Base-by-base conservation (phyloP, 2,113 vertebrate genomes). In the Acrocephalus arundinaceus region DNA sequence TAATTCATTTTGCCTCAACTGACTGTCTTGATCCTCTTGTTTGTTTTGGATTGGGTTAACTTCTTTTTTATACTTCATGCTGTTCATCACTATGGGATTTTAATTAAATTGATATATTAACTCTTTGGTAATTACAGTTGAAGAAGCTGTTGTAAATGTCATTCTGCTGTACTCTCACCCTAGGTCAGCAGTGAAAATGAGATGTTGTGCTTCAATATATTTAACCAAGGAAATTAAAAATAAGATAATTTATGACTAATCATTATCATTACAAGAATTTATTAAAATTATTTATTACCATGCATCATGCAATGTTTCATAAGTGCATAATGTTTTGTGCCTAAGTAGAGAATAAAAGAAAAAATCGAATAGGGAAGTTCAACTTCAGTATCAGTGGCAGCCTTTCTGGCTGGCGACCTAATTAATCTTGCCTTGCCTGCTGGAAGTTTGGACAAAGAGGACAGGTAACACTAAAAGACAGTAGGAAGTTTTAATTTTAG, bases 81-180 rank as follows among this genome's bases (percentile, higher is more conserved):
- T 96, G 93, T 97, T 95, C 94, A 94, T 97, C 95, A 95, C 66
- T 87, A 82, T 87, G 79, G 59, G 92, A 97, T 97, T 98, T 98
- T 97, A 98, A 97, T 98, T 98, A 97, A 97, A 97, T 92, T 97
- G 96, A 97, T 98, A 85, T 97, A 97, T 97, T 97, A 96, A 96
- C 86, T 97, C 73, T 96, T 92, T 89, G 74, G 79, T 96, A 97
- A 97, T 97, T 97, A 96, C 93, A 81, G 68, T 74, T 97, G 97
- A 98, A 97, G 74, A 94, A 96, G 97, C 84, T 91, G 52, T 66
- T 95, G 72, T 96, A 97, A 97, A 98, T 96, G 94, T 94, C 97
- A 96, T 20, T 15, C 39, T 85, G 73, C 78, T 91, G 43, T 95
- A 80, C 62, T 97, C 81, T 93, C 51, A 95, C 78, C 55, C 35